Conservation (phyloP, 1,140 invertebrate genomes). For the Geopemphigus sp. region DNA sequence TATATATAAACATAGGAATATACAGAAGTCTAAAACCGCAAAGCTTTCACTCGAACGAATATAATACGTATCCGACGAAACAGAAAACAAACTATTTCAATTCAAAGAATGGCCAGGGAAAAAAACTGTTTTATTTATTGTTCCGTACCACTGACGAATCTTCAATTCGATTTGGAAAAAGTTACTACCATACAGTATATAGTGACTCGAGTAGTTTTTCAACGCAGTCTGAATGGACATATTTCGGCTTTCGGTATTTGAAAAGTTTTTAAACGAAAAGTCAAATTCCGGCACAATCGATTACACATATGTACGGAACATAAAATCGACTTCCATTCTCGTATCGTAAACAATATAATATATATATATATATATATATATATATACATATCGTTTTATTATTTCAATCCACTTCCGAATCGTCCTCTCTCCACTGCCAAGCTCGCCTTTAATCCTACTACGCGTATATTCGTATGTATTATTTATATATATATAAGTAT, state of each 20-base stretch:
- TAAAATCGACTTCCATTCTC: constrained; percentile 24
- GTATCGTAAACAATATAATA: constrained; percentile 12
- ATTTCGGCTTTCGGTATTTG: constrained; percentile 35
- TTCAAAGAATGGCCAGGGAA: constrained; percentile 11
- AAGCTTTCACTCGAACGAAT: constrained; percentile 24
- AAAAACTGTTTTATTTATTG: constrained; percentile 37
- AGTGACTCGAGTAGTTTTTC: constrained; percentile 9
- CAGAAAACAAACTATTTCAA: constrained; percentile 42
- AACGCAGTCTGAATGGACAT: constrained; percentile 14
- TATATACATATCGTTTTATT: constrained; percentile 12
- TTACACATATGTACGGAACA: constrained; percentile 12
- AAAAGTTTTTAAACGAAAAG: constrained; percentile 47
- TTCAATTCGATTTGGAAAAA: constrained; percentile 24
- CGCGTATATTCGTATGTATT: neutral
- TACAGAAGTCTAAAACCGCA: neutral
- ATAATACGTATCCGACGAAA: neutral
- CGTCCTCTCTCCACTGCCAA: neutral
- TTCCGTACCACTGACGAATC: constrained; percentile 34
- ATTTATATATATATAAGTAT: too few relatives aligned
- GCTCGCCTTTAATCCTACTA: neutral
- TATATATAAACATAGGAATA: too few relatives aligned
- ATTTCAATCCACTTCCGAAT: constrained; percentile 26
- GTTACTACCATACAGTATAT: neutral
- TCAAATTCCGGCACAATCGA: constrained; percentile 40
- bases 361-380: neutral